Conservation (phyloP, 2,113 vertebrate genomes). For the Pollachius pollachius region DNA sequence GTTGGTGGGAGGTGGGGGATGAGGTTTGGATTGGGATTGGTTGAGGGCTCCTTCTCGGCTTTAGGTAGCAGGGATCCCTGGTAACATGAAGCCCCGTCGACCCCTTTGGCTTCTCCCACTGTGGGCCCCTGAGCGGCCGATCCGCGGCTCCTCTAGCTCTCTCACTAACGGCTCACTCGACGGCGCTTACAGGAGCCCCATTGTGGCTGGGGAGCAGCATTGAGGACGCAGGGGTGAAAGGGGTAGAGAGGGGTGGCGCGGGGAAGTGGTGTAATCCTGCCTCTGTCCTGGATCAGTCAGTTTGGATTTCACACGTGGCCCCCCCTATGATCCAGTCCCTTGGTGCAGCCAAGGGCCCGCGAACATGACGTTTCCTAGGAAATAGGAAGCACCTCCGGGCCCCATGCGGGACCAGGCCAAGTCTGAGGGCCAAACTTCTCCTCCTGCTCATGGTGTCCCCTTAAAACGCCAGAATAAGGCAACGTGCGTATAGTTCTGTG, state of each 20-base stretch:
- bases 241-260: slow-evolving; percentile 47
- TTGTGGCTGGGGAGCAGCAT: slow-evolving; percentile 68
- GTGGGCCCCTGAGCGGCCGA: slow-evolving; percentile 68
- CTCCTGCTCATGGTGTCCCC: slow-evolving; percentile 8
- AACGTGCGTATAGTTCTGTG: neutral
- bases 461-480: neutral
- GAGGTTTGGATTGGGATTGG: neutral
- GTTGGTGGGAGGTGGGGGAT: too few relatives aligned
- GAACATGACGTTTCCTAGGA: slow-evolving; percentile 59
- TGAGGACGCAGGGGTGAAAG: slow-evolving; percentile 41
- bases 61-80: slow-evolving; percentile 38
- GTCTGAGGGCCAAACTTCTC: too few relatives aligned
- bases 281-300: slow-evolving; percentile 81
- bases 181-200: slow-evolving; percentile 75
- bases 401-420: neutral
- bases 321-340: slow-evolving; percentile 60
- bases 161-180: slow-evolving; percentile 76
- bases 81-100: slow-evolving; percentile 66
- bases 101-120: slow-evolving; percentile 74
- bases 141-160: slow-evolving; percentile 63
- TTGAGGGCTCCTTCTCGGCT: slow-evolving; percentile 18
- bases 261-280: slow-evolving; percentile 76
- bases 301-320: slow-evolving; percentile 78
- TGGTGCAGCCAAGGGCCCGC: slow-evolving; percentile 58
- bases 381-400: slow-evolving; percentile 44